Evolutionary conservation across 2,888 invertebrate species (phyloP).

Genomic region (Amphipyra berbera): DNA sequence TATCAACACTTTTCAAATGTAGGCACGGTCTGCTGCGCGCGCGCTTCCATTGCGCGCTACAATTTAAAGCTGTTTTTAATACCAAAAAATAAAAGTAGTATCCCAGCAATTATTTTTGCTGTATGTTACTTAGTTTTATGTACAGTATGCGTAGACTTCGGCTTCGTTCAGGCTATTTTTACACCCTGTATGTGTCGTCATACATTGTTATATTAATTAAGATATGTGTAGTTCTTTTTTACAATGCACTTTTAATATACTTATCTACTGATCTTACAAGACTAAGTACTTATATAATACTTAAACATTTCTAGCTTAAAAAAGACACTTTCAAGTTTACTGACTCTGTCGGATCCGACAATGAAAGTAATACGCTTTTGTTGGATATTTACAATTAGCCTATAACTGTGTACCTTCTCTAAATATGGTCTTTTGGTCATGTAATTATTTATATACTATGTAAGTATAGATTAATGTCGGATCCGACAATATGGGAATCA

Average conservation of each 20-base stretch:
- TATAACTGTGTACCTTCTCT: background rate
- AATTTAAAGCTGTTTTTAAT: too few species aligned
- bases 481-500: background rate
- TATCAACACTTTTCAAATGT: too few species aligned
- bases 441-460: too few species aligned
- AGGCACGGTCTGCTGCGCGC: too few species aligned
- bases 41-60: too few species aligned
- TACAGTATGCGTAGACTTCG: too few species aligned
- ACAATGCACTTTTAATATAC: constrained; percentile 35
- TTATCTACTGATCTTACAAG: constrained; percentile 36
- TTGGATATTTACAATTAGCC: background rate
- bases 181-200: constrained; percentile 14
- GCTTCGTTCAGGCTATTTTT: too few species aligned
- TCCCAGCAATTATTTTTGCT: too few species aligned
- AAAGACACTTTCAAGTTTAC: background rate
- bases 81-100: too few species aligned
- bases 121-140: too few species aligned
- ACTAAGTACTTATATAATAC: constrained; percentile 55
- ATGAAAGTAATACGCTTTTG: background rate
- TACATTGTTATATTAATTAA: constrained; percentile 8
- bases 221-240: constrained; percentile 26
- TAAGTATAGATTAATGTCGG: background rate
- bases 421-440: too few species aligned
- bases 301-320: constrained; percentile 26
- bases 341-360: background rate